Conservation (phyloP, 2,888 invertebrate genomes). For the Perizoma affinitatum region DNA sequence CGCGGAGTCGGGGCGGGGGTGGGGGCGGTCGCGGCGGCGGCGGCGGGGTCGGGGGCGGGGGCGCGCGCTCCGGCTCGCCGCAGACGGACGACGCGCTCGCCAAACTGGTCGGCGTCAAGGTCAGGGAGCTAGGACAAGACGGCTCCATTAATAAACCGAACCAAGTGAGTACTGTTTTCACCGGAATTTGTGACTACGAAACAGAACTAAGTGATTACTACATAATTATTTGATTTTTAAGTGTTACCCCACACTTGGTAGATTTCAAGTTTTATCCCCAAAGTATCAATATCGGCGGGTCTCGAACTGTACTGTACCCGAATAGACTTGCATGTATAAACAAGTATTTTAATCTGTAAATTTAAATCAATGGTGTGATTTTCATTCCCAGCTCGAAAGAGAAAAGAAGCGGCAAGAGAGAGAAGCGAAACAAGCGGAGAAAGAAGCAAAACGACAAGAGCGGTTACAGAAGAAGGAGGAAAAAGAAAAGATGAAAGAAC, state of each 20-base stretch:
- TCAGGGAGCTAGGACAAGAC: conserved; percentile 72
- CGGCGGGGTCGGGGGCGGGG: conserved; percentile 18
- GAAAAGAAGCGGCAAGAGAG: conserved; percentile 83
- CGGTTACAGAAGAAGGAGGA: conserved; percentile 79
- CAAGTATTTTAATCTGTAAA: too few species aligned
- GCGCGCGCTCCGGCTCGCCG: conserved; percentile 32
- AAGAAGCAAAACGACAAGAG: conserved; percentile 75
- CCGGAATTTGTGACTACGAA: too few species aligned
- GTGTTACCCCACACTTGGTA: too few species aligned
- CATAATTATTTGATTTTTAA: too few species aligned
- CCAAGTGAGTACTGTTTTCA: conserved; percentile 58
- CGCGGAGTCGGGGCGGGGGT: conserved; percentile 21
- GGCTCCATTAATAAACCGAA: conserved; percentile 60
- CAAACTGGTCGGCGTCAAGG: conserved; percentile 75
- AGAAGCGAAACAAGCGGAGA: conserved; percentile 78
- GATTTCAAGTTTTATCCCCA: too few species aligned
- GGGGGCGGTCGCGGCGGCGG: conserved; percentile 25
- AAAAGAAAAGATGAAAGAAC: conserved; percentile 74
- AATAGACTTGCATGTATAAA: too few species aligned
- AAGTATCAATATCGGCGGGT: too few species aligned
- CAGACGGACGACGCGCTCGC: conserved; percentile 66
- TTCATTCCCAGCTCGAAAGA: conserved; percentile 69
- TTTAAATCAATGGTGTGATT: neutral
- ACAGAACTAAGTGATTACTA: too few species aligned
- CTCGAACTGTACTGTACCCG: too few species aligned